These are phyloP conservation scores for rat (Rattus norvegicus) DNA, from an alignment of 2,113 vertebrate species.

Conservation along the genomic window DNA sequence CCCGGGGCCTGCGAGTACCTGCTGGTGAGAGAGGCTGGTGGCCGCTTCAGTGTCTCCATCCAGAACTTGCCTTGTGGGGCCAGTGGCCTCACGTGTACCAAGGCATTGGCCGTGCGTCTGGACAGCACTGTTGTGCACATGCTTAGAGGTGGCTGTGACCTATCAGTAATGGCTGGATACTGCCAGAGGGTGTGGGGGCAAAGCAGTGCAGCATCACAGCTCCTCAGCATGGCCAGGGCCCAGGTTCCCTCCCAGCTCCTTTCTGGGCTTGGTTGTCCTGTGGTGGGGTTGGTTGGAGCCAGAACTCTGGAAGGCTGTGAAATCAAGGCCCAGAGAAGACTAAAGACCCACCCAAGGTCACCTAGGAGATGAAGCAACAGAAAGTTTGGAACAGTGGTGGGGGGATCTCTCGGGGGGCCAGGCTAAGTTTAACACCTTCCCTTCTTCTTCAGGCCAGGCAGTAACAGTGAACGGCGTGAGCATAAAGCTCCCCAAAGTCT, in stretches of 20 bases:
- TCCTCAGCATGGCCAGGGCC: not conserved
- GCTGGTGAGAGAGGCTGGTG: slow-evolving; percentile 86
- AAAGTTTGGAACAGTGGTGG: not conserved
- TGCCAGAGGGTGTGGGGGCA: not conserved
- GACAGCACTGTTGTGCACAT: slow-evolving; percentile 91
- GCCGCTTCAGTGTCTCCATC: slow-evolving; percentile 89
- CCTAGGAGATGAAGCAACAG: not conserved
- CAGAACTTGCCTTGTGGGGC: slow-evolving; percentile 95
- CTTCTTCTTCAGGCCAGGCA: slow-evolving; percentile 86
- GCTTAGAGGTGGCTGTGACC: slow-evolving; percentile 88
- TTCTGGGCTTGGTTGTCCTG: not conserved
- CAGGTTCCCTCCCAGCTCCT: not conserved
- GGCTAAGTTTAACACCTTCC: not conserved
- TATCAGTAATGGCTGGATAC: slow-evolving; percentile 80
- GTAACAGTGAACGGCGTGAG: slow-evolving; percentile 92
- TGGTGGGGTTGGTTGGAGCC: not conserved
- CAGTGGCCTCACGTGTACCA: slow-evolving; percentile 93
- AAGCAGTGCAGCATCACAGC: rapidly evolving
- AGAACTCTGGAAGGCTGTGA: not conserved
- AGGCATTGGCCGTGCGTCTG: slow-evolving; percentile 90
- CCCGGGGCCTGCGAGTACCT: slow-evolving; percentile 95
- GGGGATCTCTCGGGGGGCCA: not conserved
- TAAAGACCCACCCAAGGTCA: not conserved
- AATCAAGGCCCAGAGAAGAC: not conserved
- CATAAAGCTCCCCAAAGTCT: slow-evolving; percentile 89